phyloP scores from a whole-genome alignment of 2,113 vertebrate genomes.

The Lophura nycthemera region DNA sequence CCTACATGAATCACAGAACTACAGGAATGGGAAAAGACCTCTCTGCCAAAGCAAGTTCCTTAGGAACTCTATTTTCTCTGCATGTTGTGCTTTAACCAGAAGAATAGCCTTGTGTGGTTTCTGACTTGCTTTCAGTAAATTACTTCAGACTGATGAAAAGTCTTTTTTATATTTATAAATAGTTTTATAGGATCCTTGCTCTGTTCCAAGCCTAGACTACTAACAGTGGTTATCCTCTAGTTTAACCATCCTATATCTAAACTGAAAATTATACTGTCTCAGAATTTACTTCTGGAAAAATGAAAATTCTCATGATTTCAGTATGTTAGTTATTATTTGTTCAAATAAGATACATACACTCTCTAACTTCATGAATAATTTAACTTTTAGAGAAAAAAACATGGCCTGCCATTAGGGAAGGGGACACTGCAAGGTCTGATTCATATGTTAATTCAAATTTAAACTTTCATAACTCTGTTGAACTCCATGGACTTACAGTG shows the following conservation, averaged over 20 bases:
- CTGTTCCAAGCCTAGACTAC: neutral
- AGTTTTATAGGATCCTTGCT: neutral
- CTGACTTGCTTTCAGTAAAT: neutral
- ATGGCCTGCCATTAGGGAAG: neutral
- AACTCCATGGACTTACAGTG: neutral
- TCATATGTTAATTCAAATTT: neutral
- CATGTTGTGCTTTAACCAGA: neutral
- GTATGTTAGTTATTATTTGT: neutral
- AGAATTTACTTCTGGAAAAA: constrained; percentile 6
- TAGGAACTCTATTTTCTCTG: neutral
- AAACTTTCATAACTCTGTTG: neutral
- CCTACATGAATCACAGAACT: neutral
- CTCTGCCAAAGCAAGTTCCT: too few relatives aligned
- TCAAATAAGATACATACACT: neutral
- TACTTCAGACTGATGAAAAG: neutral
- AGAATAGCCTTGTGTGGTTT: neutral
- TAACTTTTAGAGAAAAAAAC: neutral
- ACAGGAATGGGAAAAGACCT: too few relatives aligned
- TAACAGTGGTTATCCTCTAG: neutral
- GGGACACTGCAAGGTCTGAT: neutral
- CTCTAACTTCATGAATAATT: neutral
- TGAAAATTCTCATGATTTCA: neutral
- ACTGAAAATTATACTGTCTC: neutral
- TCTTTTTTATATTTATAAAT: neutral
- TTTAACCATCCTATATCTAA: neutral